Evolutionary conservation across 2,888 invertebrate genomes (phyloP), one percentile per base, ranked within the genome.

Genomic region (Hypomecis punctinalis): DNA sequence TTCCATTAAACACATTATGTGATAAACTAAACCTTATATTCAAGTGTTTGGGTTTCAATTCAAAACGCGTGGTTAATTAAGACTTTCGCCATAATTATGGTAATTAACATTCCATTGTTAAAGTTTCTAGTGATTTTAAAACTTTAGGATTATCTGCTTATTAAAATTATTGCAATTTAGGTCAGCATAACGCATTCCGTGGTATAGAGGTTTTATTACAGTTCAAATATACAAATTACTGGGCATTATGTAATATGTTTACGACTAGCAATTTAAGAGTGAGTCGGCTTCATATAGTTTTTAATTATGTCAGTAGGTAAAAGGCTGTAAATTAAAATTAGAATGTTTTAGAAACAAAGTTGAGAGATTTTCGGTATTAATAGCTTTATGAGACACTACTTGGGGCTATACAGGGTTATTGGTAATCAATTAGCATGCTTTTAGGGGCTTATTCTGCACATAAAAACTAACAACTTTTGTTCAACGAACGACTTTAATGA

Each of bases 61-160:
- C n/a, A 43, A 53, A 39, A 47, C 13, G 8, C 6, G 42, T 23
- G 0, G 6, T 8, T 43, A 49, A 55, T 49, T 42, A 55, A 37
- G 53, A 59, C 55, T 64, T 64, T 64, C 63, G 59, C 55, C 59
- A 60, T 54, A 36, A 56, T 55, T 55, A 55, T 64, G 63, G 39
- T 46, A 60, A 60, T 64, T 60, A 54, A 55, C 13, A 64, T 59
- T 54, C 63, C 58, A 64, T 60, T 60, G 63, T 64, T 64, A 64
- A 46, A 45, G 55, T 64, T 59, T 64, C 63, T 60, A 60, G 49
- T 55, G 63, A 51, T 55, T 59, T 63, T 59, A 59, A 49, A 55
- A 64, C 45, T 39, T 40, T 48, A n/a, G 56, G 52, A 46, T 56
- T 62, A 56, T 57, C 56, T 57, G 49, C 61, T 49, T 62, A 62